phyloP scores from a whole-genome alignment of 2,888 invertebrate species.

The Dyspetes luteomarginatus region DNA sequence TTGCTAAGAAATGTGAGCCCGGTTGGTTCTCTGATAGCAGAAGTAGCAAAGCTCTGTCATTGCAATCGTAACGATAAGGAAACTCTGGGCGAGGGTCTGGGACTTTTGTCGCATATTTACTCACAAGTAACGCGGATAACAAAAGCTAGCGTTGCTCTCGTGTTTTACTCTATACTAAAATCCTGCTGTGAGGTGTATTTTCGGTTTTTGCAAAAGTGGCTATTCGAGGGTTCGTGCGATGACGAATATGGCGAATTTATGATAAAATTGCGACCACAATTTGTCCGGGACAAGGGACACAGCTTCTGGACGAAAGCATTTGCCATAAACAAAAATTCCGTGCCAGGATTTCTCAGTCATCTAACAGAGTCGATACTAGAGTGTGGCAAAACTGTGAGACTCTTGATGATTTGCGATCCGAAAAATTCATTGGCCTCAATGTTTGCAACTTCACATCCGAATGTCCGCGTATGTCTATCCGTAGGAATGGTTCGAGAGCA shows the following conservation, averaged over 20 bases:
- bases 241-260: slow-evolving; percentile 94
- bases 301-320: slow-evolving; percentile 89
- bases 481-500: slow-evolving; percentile 85
- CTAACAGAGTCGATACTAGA: slow-evolving; percentile 88
- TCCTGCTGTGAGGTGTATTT: slow-evolving; percentile 86
- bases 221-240: slow-evolving; percentile 92
- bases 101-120: slow-evolving; percentile 87
- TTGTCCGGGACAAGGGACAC: slow-evolving; percentile 87
- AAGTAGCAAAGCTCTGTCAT: slow-evolving; percentile 77
- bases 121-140: slow-evolving; percentile 86
- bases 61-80: slow-evolving; percentile 71
- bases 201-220: slow-evolving; percentile 91
- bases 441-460: slow-evolving; percentile 85
- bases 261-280: slow-evolving; percentile 88
- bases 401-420: slow-evolving; percentile 89
- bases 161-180: slow-evolving; percentile 85
- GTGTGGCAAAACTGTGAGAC: slow-evolving; percentile 90
- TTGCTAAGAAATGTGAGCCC: slow-evolving; percentile 74
- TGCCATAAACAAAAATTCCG: slow-evolving; percentile 82
- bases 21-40: slow-evolving; percentile 74
- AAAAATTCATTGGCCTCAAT: slow-evolving; percentile 86
- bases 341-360: slow-evolving; percentile 89
- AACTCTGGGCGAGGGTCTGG: slow-evolving; percentile 84
- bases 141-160: slow-evolving; percentile 85
- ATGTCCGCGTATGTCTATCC: slow-evolving; percentile 85